Evolutionary conservation across 2,888 invertebrate species (phyloP).

Genomic region (Meghimatium bilineatum): DNA sequence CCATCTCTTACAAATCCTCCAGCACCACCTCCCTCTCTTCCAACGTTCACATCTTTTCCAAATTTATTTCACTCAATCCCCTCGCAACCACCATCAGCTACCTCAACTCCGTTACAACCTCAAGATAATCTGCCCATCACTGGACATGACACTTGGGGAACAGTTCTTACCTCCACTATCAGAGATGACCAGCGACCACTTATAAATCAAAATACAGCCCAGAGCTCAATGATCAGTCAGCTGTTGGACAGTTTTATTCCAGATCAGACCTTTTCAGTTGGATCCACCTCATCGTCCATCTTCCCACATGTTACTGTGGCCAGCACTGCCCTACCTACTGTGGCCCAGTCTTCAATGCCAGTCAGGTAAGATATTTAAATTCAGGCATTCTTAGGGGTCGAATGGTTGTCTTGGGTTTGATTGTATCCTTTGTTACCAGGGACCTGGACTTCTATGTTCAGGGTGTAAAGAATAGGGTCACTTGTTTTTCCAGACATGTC

Average conservation of each 20-base stretch:
- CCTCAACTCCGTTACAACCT: constrained; percentile 46
- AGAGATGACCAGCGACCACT: constrained; percentile 23
- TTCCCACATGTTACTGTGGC: constrained; percentile 7
- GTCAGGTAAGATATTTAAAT: constrained; percentile 16
- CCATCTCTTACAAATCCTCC: constrained; percentile 27
- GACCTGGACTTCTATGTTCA: too few species aligned
- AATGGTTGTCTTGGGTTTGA: too few species aligned
- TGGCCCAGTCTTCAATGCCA: constrained; percentile 25
- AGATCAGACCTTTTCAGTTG: constrained; percentile 30
- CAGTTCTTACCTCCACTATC: background rate
- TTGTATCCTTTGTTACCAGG: too few species aligned
- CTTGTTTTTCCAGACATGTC: too few species aligned
- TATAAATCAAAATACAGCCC: background rate
- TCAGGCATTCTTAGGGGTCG: background rate
- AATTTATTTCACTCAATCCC: constrained; percentile 17
- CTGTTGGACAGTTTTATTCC: constrained; percentile 41
- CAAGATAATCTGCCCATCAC: background rate
- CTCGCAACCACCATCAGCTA: constrained; percentile 30
- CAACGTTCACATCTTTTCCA: constrained; percentile 25
- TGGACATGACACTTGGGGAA: background rate
- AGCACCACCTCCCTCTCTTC: constrained; percentile 2
- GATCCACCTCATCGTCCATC: background rate
- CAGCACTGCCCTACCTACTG: constrained; percentile 39
- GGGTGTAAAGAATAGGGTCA: too few species aligned
- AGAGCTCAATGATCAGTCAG: constrained; percentile 46